Evolutionary conservation across 2,113 vertebrate genomes (phyloP).

Genomic region (Xiphorhynchus elegans): DNA sequence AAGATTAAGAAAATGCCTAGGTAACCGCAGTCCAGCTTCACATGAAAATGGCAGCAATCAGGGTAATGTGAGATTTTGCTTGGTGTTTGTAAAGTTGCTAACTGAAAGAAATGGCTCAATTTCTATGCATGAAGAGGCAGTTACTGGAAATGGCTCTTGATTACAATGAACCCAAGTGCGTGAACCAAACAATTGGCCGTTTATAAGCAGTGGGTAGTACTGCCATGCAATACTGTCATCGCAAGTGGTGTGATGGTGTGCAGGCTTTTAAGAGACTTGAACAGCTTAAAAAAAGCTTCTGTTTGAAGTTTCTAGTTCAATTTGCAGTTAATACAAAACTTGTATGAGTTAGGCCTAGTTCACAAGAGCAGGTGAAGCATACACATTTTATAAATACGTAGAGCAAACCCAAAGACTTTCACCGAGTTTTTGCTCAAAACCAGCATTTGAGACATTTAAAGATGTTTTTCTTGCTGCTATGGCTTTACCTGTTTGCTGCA

Average conservation of each 20-base stretch:
- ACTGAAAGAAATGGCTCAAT: not conserved
- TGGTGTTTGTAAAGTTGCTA: not conserved
- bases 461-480: not conserved
- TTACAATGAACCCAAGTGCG: not conserved
- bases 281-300: not conserved
- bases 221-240: not conserved
- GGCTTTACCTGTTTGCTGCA: not conserved
- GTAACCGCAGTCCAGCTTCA: not conserved
- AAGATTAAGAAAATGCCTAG: not conserved
- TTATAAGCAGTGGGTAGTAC: accelerated
- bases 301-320: not conserved
- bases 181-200: not conserved
- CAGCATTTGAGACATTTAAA: not conserved
- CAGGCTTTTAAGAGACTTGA: not conserved
- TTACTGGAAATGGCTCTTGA: not conserved
- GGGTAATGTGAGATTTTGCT: not conserved
- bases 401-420: not conserved
- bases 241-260: not conserved
- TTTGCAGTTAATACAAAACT: not conserved
- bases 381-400: accelerated
- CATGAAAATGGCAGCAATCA: not conserved
- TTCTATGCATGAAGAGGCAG: not conserved
- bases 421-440: not conserved
- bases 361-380: not conserved
- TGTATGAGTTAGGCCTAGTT: accelerated